Evolutionary conservation across 2,113 vertebrate genomes (phyloP).

Genomic region (Xiphorhynchus elegans): DNA sequence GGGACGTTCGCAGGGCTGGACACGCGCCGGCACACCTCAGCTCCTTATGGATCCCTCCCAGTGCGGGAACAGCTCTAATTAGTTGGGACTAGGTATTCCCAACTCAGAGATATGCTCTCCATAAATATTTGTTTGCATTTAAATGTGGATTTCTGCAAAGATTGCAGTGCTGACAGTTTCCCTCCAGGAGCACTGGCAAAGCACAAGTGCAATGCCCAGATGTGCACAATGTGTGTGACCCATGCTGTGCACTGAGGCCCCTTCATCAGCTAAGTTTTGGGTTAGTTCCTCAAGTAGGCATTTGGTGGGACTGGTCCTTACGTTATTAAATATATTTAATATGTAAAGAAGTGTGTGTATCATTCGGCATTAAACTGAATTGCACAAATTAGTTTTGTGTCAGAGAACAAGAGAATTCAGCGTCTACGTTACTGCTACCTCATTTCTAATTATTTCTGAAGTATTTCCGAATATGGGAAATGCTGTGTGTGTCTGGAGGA

Average conservation of each 20-base stretch:
- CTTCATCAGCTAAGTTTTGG: neutral
- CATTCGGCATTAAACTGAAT: neutral
- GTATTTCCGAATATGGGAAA: neutral
- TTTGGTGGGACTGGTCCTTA: neutral
- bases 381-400: neutral
- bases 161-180: neutral
- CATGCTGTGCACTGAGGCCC: accelerated
- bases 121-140: neutral
- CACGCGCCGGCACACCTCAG: accelerated
- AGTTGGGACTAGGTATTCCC: neutral
- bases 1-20: neutral
- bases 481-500: neutral
- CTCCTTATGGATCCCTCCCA: neutral
- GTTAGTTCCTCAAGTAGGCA: neutral
- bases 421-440: neutral
- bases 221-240: accelerated
- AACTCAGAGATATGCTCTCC: neutral
- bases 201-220: accelerated
- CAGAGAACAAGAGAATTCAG: neutral
- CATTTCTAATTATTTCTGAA: neutral
- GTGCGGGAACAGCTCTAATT: neutral
- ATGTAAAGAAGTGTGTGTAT: accelerated
- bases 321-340: neutral
- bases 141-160: neutral
- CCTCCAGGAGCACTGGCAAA: neutral